Evolutionary conservation across 2,113 vertebrate species (phyloP).

Genomic region (Dicentrarchus labrax): DNA sequence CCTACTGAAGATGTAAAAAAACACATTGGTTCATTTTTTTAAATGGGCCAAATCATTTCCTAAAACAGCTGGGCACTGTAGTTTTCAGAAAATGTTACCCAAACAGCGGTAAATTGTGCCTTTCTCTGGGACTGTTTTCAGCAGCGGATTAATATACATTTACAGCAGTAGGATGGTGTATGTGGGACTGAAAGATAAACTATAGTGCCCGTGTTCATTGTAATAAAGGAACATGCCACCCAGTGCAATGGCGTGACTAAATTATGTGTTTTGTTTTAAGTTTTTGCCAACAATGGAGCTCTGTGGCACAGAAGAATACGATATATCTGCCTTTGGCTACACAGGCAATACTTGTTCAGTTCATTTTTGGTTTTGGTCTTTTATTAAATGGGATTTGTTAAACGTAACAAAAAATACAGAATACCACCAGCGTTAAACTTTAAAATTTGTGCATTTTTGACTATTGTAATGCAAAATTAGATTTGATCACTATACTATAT

Average conservation of each 20-base stretch:
- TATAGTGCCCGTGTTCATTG: background rate
- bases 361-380: background rate
- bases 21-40: background rate
- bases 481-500: background rate
- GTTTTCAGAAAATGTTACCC: background rate
- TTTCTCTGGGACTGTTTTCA: background rate
- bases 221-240: background rate
- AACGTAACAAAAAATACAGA: background rate
- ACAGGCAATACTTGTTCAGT: background rate
- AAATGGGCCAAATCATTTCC: background rate
- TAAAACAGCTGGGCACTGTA: background rate
- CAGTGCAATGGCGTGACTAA: background rate
- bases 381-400: background rate
- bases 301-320: background rate
- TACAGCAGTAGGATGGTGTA: background rate
- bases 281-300: background rate
- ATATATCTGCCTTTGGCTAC: background rate
- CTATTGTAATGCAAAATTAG: background rate
- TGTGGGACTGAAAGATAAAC: background rate
- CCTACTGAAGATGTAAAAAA: background rate
- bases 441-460: background rate
- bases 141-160: background rate
- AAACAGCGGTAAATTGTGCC: background rate
- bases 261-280: background rate
- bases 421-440: background rate